Conservation (phyloP, 2,113 vertebrate species). For the Zosterops hypoxanthus region DNA sequence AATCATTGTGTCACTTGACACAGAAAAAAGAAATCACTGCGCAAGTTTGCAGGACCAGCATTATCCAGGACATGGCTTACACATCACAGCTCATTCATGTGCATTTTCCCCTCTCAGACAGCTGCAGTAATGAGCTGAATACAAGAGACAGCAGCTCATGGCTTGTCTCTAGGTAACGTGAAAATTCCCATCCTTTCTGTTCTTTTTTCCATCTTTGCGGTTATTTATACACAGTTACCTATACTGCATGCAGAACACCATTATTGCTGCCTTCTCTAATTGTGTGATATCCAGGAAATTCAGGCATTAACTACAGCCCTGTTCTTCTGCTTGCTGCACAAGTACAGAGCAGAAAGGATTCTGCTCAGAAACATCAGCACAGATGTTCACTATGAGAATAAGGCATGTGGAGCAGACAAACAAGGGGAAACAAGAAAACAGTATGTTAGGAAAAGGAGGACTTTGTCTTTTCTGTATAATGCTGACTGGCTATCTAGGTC, state of each 20-base stretch:
- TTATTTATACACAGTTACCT: neutral
- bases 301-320: neutral
- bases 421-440: neutral
- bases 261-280: neutral
- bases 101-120: neutral
- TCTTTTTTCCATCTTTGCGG: neutral
- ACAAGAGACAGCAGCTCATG: neutral
- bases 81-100: fast-evolving
- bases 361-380: neutral
- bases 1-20: neutral
- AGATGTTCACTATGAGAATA: neutral
- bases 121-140: neutral
- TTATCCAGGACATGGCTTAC: neutral
- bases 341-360: neutral
- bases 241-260: neutral
- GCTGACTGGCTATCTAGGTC: neutral
- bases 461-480: neutral
- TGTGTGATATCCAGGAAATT: neutral
- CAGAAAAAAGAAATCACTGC: neutral
- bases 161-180: neutral
- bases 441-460: neutral
- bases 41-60: neutral
- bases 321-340: neutral
- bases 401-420: neutral
- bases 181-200: neutral